Percentiles rank a stretch among this genome's conserved stretches.
phyloP scores from a whole-genome alignment of 1,140 invertebrate species.

The Archivesica marissinica region DNA sequence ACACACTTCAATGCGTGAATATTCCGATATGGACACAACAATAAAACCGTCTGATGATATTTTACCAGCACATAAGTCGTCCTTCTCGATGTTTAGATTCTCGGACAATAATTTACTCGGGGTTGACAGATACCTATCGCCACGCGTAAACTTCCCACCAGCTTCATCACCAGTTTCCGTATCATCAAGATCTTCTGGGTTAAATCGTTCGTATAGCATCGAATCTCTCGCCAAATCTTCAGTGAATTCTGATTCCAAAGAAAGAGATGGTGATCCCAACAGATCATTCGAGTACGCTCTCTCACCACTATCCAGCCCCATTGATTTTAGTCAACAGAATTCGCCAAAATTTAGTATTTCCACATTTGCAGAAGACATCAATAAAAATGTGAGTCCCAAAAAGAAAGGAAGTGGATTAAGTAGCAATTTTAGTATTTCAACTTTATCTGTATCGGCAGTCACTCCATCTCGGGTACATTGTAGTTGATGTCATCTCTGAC shows the following conservation, averaged over 20 bases:
- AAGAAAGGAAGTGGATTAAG: conserved; percentile 30
- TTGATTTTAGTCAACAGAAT: conserved; percentile 42
- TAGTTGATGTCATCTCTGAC: too few relatives aligned
- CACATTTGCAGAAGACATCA: conserved; percentile 54
- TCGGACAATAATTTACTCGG: background rate
- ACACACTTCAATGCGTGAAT: conserved; percentile 45
- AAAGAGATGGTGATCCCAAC: conserved; percentile 48
- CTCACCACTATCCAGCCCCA: conserved; percentile 52
- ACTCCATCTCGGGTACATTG: conserved; percentile 60
- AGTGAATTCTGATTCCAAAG: conserved; percentile 36
- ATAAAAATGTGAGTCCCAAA: conserved; percentile 54
- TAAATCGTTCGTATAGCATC: conserved; percentile 56
- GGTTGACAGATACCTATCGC: conserved; percentile 21
- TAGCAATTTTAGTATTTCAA: conserved; percentile 57
- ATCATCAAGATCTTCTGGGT: conserved; percentile 14
- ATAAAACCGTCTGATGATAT: conserved; percentile 12
- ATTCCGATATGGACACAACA: conserved; percentile 44
- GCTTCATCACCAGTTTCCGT: conserved; percentile 16
- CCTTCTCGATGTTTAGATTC: conserved; percentile 31
- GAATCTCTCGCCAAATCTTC: conserved; percentile 58
- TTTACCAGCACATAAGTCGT: conserved; percentile 30
- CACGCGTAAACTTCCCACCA: conserved; percentile 26
- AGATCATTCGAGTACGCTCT: conserved; percentile 43
- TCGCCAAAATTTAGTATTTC: conserved; percentile 51
- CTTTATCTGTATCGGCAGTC: conserved; percentile 52